Evolutionary conservation across 1,140 invertebrate species (phyloP), one percentile per base, ranked within the genome.

Genomic region (Theocolax elegans): DNA sequence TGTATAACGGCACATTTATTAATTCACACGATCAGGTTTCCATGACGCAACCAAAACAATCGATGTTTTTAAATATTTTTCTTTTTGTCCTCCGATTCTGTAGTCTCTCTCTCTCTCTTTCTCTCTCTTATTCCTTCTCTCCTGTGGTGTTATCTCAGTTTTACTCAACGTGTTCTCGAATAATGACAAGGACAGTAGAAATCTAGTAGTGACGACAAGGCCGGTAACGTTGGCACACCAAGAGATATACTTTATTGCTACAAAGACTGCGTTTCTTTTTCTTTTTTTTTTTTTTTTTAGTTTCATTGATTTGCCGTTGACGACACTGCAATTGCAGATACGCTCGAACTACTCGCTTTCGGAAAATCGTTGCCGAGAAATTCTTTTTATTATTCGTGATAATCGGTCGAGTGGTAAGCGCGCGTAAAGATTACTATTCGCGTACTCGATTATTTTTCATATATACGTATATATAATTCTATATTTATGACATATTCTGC

Each of bases 11-110:
- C 12, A 54, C n/a, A 54, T 53, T 53, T 53, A 54, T 10, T 13
- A 29, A 27, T 54, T 54, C 51, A 54, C 51, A 54, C 51, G 51
- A 54, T 29, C 29, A 27, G 31, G 51, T 29, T 10, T 6, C 21
- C 27, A 29, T 54, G 51, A 54, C 51, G 51, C 27, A 54, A 54
- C 25, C 51, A 54, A 54, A 54, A 54, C 51, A 54, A 54, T 54
- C 51, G 29, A 1, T 25, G 29, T 54, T 27, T 54, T 54, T 54
- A 54, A 54, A 54, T 35, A 31, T 54, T 35, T 13, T 23, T 13
- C 21, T 27, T 21, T 27, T 21, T 27, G 19, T 51, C 48, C 13
- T 10, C 25, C 21, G 21, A 19, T 15, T 23, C 7, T 25, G 23
- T 23, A 15, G 9, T 8, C 25, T 25, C 9, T 19, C n/a, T 13